Evolutionary conservation across 1,140 invertebrate genomes (phyloP), one percentile per base, ranked within the genome.

Genomic region (Hormaphis cornu): DNA sequence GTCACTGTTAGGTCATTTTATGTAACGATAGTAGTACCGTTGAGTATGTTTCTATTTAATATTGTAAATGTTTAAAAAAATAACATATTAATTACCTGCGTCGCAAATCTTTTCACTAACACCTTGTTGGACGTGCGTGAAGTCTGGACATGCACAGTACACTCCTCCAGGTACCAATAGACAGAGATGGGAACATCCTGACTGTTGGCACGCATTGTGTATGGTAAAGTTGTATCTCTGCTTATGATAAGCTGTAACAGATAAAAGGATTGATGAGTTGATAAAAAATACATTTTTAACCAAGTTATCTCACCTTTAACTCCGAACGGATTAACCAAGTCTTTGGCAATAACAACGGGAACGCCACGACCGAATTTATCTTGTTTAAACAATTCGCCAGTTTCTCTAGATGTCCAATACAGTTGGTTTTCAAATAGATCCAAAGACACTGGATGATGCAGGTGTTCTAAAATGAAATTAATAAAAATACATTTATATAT

Each of bases 331-430:
- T 87, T 87, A 42, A 88, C 84, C 46, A 96, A 82, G 74, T 93
- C 86, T 73, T 84, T 87, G 44, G 89, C 84, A 4, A 97, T 79
- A 0, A 85, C 82, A 3, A 89, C 87, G 26, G 90, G 88, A n/a
- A 97, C 90, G 12, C 94, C 94, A 72, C 93, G 80, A 4, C 95
- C 95, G 80, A 98, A 97, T 81, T 98, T 98, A 75, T 98, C 93
- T 76, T 95, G 91, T 48, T 83, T 83, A 4, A 91, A 80, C 0
- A 98, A 81, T 75, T 93, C 90, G 0, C 92, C 92, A 0, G 85
- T 86, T 72, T 91, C 87, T 61, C 86, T 82, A 0, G 91, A 92
- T 5, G 91, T 82, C 90, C 93, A 98, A 77, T 89, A 98, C 52
- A 98, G 73, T 48, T 85, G 85, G 20, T 88, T 91, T 79, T 97